Percentiles rank a stretch among this genome's conserved stretches.
Evolutionary conservation across 2,797 vertebrate genomes (phyloP).

Genomic region (Muraenolepis orangiensis): DNA sequence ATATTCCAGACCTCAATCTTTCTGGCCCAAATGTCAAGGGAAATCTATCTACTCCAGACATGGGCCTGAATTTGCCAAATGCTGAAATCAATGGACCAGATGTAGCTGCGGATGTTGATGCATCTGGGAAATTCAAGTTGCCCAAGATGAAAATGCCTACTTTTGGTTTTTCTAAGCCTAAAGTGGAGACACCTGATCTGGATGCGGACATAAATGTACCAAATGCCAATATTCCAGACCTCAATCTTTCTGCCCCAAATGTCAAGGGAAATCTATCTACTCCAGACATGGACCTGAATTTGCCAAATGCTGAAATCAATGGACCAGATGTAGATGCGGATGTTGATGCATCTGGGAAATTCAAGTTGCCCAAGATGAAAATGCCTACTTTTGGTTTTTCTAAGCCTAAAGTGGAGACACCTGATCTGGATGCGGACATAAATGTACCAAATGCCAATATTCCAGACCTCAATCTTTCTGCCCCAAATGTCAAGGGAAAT

Average conservation of each 20-base stretch:
- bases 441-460: constrained; percentile 37
- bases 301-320: constrained; percentile 45
- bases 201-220: constrained; percentile 33
- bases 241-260: constrained; percentile 7
- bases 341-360: constrained; percentile 34
- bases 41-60: constrained; percentile 1
- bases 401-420: constrained; percentile 39
- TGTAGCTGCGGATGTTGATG: constrained; percentile 11
- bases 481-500: constrained; percentile 26
- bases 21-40: background rate
- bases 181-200: constrained; percentile 32
- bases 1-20: constrained; percentile 25
- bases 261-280: constrained; percentile 19
- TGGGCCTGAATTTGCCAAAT: constrained; percentile 25
- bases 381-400: constrained; percentile 41
- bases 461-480: constrained; percentile 27
- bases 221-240: constrained; percentile 31
- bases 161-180: constrained; percentile 41
- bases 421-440: constrained; percentile 29
- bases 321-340: constrained; percentile 19
- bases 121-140: constrained; percentile 38
- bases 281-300: constrained; percentile 36
- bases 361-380: constrained; percentile 42
- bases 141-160: constrained; percentile 45
- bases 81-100: constrained; percentile 16